These are phyloP conservation scores for Eurosta solidaginis DNA, from an alignment of 1,140 invertebrate genomes.

Conservation along the genomic window DNA sequence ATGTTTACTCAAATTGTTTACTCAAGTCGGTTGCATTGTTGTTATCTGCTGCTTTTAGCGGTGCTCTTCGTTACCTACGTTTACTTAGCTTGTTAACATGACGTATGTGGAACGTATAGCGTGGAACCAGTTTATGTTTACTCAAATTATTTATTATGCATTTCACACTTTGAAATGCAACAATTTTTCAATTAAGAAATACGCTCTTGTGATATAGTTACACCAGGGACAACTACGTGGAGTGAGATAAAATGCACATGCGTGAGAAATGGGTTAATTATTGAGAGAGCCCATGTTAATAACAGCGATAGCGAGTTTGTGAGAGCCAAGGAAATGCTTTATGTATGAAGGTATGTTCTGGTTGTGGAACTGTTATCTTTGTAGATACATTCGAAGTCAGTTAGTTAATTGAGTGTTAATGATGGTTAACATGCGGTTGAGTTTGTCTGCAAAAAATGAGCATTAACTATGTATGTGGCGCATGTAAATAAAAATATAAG, in stretches of 20 bases:
- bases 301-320: neutral
- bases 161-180: conserved; percentile 23
- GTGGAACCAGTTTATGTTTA: neutral
- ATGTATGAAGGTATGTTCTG: neutral
- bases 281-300: neutral
- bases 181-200: no score
- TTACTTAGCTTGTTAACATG: neutral
- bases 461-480: no score
- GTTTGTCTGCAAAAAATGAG: no score
- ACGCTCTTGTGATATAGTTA: no score
- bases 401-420: no score
- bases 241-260: neutral
- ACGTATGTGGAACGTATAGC: neutral
- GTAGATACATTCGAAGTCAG: no score
- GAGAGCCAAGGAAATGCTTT: neutral
- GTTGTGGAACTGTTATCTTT: neutral
- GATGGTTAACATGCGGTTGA: no score
- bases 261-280: neutral
- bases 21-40: no score
- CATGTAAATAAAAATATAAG: no score
- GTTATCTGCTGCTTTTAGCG: no score
- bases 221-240: no score
- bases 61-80: neutral
- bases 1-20: neutral
- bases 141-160: neutral